phyloP scores from a whole-genome alignment of 1,140 invertebrate genomes.

The Drosophila funebris region DNA sequence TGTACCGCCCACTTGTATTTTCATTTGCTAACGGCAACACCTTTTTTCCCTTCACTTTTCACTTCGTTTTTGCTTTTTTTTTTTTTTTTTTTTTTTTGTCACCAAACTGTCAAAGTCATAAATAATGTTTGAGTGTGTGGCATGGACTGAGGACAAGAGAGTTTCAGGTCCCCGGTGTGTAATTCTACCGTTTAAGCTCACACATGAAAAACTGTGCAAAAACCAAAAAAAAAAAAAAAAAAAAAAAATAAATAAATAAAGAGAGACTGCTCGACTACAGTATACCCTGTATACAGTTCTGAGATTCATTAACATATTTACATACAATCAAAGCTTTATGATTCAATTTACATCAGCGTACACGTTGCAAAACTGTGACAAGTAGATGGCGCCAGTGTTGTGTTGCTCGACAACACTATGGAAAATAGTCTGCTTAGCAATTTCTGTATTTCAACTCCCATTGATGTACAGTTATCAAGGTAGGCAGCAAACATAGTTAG shows the following conservation, averaged over 20 bases:
- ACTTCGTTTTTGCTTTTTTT: neutral
- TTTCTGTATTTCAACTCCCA: no score
- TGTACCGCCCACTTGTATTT: slow-evolving; percentile 14
- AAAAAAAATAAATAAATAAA: slow-evolving; percentile 1
- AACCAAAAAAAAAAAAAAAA: neutral
- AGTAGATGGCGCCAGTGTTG: no score
- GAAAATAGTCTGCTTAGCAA: no score
- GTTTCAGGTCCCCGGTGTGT: slow-evolving; percentile 35
- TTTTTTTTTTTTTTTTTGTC: slow-evolving; percentile 17
- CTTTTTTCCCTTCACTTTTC: slow-evolving; percentile 1
- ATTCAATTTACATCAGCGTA: no score
- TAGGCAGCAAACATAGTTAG: no score
- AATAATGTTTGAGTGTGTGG: slow-evolving; percentile 38
- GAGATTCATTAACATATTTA: no score
- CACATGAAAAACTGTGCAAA: slow-evolving; percentile 24
- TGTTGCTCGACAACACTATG: no score
- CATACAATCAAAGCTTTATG: no score
- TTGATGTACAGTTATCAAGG: no score
- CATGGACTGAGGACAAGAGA: neutral
- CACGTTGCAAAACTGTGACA: no score
- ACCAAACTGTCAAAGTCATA: slow-evolving; percentile 56
- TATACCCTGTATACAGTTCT: neutral
- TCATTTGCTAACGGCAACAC: slow-evolving; percentile 27
- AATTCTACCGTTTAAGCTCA: slow-evolving; percentile 46
- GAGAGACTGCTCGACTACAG: neutral